phyloP scores from a whole-genome alignment of 2,113 vertebrate species.

The Perca flavescens region DNA sequence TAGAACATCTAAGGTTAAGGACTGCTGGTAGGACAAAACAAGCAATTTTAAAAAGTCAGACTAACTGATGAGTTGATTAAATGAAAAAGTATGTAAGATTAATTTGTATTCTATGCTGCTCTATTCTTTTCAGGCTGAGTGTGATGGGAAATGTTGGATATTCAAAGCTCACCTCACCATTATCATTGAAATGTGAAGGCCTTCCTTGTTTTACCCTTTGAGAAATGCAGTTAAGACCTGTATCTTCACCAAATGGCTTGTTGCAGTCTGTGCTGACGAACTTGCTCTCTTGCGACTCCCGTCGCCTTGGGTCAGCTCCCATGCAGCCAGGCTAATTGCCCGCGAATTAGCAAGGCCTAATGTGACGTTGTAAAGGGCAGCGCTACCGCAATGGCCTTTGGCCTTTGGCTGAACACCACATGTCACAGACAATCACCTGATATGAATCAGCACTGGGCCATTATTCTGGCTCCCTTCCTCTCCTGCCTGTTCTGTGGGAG shows the following conservation, averaged over 20 bases:
- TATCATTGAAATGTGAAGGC: slow-evolving; percentile 25
- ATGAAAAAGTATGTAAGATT: not conserved
- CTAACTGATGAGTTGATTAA: not conserved
- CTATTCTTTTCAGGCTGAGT: slow-evolving; percentile 5
- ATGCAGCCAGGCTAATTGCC: slow-evolving; percentile 75
- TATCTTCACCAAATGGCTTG: slow-evolving; percentile 20
- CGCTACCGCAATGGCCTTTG: slow-evolving; percentile 66
- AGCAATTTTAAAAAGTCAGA: too few species aligned
- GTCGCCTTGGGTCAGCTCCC: slow-evolving; percentile 56
- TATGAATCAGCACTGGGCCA: slow-evolving; percentile 65
- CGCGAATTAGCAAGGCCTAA: slow-evolving; percentile 75
- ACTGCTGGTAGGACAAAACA: too few species aligned
- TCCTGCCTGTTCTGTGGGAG: slow-evolving; percentile 41
- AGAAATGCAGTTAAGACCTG: slow-evolving; percentile 33
- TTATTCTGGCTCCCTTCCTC: slow-evolving; percentile 55
- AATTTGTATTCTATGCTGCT: slow-evolving; percentile 4
- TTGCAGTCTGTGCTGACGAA: slow-evolving; percentile 51
- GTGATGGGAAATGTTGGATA: not conserved
- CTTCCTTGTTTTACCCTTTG: slow-evolving; percentile 24
- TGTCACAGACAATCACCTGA: slow-evolving; percentile 75
- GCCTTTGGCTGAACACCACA: slow-evolving; percentile 70
- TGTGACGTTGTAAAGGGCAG: slow-evolving; percentile 73
- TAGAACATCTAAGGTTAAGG: too few species aligned
- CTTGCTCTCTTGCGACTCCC: slow-evolving; percentile 57
- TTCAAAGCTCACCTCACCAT: slow-evolving; percentile 26